These are phyloP conservation scores for Enteromius mattozi DNA, from an alignment of 2,797 vertebrate genomes.

Conservation along the genomic window DNA sequence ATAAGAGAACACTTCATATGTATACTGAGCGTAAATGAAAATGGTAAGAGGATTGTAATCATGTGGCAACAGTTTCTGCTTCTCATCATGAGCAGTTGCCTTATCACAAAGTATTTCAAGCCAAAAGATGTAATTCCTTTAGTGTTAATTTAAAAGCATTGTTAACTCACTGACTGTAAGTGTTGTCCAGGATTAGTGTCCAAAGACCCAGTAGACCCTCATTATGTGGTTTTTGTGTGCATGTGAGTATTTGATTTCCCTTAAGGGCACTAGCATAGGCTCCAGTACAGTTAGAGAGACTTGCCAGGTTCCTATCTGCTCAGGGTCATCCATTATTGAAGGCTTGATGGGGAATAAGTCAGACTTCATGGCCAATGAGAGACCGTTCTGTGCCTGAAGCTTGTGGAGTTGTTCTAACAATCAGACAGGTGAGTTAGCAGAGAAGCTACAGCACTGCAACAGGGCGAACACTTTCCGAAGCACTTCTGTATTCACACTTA, in stretches of 20 bases:
- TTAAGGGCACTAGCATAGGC: constrained; percentile 62
- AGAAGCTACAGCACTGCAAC: constrained; percentile 16
- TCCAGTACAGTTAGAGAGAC: constrained; percentile 63
- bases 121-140: constrained; percentile 30
- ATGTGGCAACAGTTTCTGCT: constrained; percentile 27
- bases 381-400: constrained; percentile 67
- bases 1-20: background rate
- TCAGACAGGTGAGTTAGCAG: constrained; percentile 57
- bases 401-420: constrained; percentile 68
- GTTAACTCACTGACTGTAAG: constrained; percentile 25
- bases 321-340: constrained; percentile 78
- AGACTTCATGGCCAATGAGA: constrained; percentile 47
- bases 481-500: background rate
- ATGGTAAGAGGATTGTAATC: constrained; percentile 49
- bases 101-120: constrained; percentile 29
- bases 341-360: constrained; percentile 63
- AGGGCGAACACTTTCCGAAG: background rate
- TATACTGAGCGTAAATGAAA: constrained; percentile 34
- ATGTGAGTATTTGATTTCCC: constrained; percentile 53
- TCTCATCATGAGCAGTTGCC: background rate
- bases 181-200: constrained; percentile 39
- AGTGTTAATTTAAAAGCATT: constrained; percentile 39
- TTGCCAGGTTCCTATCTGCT: constrained; percentile 71
- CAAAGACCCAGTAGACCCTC: constrained; percentile 34
- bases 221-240: constrained; percentile 45